Base-by-base conservation (phyloP, 92 coral and sea anemone genomes). In the Zoanthus sansibaricus region DNA sequence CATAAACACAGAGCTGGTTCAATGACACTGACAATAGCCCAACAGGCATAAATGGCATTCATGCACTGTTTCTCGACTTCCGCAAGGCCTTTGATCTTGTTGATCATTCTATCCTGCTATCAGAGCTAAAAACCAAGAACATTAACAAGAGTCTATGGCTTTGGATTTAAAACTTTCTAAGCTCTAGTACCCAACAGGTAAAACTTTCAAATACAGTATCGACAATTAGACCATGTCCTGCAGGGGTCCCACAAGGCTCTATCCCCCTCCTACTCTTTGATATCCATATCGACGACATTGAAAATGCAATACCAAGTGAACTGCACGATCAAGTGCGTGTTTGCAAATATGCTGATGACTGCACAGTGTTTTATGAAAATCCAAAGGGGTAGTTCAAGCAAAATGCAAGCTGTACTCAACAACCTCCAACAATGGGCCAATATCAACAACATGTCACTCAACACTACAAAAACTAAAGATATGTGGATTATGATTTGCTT, bases 1-100 rank as follows among this genome's bases (percentile, higher is more conserved):
- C 71, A 79, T 87, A 49, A 87, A 25, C 90, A 21, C 90, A 87
- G 56, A 76, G 73, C n/a, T 79, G 87, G 90, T 87, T 47, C 69
- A 68, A 77, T 80, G 42, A 64, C 48, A 87, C 87, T 16, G 87
- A 87, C 13, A 67, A 79, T 25, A 61, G 64, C 54, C 30, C 47
- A 7, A 48, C 48, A 61, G 90, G 68, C 9, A 77, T 79, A 48
- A 80, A 59, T 21, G 87, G 87, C n/a, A 62, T 87, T 48, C 79
- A 42, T 18, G 87, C 87, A 67, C 59, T 64, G 30, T 62, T 62
- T 62, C 18, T 64, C 70, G 70, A 64, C 30, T 16, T 64, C 70
- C 30, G 18, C 59, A 77, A 32, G 87, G 56, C 72, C 89, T 83
- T 13, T 75, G 58, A 16, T 61, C 45, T 51, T 37, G 42, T 37